Base-by-base conservation (phyloP, 2,113 vertebrate genomes). In the Scartelaos histophorus region DNA sequence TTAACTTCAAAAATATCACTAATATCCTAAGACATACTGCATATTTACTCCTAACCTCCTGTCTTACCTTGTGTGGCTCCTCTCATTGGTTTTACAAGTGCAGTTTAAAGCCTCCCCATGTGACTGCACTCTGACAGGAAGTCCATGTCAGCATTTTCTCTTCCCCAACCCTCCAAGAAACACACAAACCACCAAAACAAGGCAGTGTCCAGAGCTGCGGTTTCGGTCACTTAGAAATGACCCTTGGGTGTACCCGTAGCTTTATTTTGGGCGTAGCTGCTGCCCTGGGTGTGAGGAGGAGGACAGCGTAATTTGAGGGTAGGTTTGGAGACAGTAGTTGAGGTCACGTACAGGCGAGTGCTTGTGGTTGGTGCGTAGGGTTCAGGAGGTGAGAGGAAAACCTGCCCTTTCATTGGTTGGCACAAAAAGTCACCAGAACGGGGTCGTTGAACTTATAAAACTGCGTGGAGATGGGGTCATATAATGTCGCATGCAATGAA, bases 51-150 rank as follows among this genome's bases (percentile, higher is more conserved):
- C 2, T 0, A 51, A 53, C 47, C 47, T 16, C 5, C 67, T 69
- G 70, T 65, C 85, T 74, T 90, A 90, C 82, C 82, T 89, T 72
- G 19, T 57, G 51, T 51, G 19, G 54, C 53, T 81, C 60, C 68
- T 83, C 57, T 72, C 38, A 76, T 69, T 80, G 29, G 66, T 54
- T 47, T 35, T 46, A 58, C 66, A 73, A 69, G 68, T 77, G 21
- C 69, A 86, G 62, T 83, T 86, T 73, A 70, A 71, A 74, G 71
- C 24, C 79, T 83, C 79, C 80, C 66, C 92, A 89, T 92, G 90
- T 93, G 93, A 93, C 90, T 72, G 47, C 67, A 69, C 82, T 83
- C 91, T 84, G 89, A 85, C 75, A 89, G 91, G 90, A 93, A 92
- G 77, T 83, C 75, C 54, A 1, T 79, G 89, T 93, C 93, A 94